phyloP scores from a whole-genome alignment of 2,113 vertebrate species.

The Oceanites oceanicus region DNA sequence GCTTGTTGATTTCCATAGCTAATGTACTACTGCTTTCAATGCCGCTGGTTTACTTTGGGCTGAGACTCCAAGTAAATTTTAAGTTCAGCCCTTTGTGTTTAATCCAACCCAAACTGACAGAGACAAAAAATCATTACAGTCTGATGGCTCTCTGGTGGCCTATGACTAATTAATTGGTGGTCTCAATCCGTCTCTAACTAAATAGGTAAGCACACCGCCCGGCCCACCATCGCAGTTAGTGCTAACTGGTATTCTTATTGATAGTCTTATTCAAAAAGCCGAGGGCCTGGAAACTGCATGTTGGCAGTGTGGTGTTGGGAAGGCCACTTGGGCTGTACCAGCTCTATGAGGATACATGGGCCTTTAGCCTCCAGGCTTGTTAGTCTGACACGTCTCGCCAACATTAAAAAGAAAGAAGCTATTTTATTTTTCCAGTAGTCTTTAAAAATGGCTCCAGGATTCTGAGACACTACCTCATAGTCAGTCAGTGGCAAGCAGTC shows the following conservation, averaged over 20 bases:
- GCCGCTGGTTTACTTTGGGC: conserved; percentile 59
- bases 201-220: background rate
- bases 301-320: conserved; percentile 31
- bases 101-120: conserved; percentile 61
- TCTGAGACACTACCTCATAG: conserved; percentile 84
- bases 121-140: conserved; percentile 33
- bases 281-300: background rate
- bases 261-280: conserved; percentile 3
- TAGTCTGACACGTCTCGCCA: conserved; percentile 49
- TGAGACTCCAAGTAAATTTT: conserved; percentile 15
- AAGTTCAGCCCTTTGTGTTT: conserved; percentile 39
- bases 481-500: conserved; percentile 71
- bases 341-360: conserved; percentile 27
- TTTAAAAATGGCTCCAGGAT: conserved; percentile 81
- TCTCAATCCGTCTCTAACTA: conserved; percentile 5
- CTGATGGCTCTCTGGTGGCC: conserved; percentile 59
- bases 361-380: conserved; percentile 61
- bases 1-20: conserved; percentile 38
- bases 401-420: conserved; percentile 63
- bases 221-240: background rate
- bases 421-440: conserved; percentile 67
- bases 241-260: background rate
- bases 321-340: conserved; percentile 45
- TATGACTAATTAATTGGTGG: conserved; percentile 63
- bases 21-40: conserved; percentile 38